A percentile compares a stretch with the other conserved stretches of the same genome.
Conservation (phyloP, 2,888 invertebrate species). For the Euzophera pinguis region DNA sequence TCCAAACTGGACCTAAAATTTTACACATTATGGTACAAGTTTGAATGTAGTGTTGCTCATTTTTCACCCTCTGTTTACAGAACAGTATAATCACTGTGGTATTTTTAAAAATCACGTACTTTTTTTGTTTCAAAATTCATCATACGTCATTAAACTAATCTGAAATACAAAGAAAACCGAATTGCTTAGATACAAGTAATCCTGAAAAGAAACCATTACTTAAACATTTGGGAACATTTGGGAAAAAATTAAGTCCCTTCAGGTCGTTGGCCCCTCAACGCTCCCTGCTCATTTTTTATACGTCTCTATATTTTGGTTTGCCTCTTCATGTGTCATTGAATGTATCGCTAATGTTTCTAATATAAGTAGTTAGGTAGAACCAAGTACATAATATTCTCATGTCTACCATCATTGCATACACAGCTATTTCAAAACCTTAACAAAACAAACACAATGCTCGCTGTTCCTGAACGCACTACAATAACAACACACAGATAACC, state of each 20-base stretch:
- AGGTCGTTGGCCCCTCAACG: no score
- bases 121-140: constrained; percentile 22
- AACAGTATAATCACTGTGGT: constrained; percentile 39
- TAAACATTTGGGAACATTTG: background rate
- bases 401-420: constrained; percentile 14
- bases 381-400: background rate
- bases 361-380: no score
- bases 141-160: background rate
- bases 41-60: constrained; percentile 28
- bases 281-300: no score
- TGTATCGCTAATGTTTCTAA: no score
- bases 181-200: no score
- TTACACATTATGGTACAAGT: constrained; percentile 23
- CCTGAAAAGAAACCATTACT: no score
- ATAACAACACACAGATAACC: constrained; percentile 58
- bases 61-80: constrained; percentile 52
- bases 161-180: no score
- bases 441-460: constrained; percentile 68
- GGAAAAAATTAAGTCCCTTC: no score
- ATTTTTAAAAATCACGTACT: constrained; percentile 32
- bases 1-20: constrained; percentile 24
- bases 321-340: no score
- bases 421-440: constrained; percentile 54
- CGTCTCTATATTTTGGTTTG: no score
- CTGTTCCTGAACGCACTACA: constrained; percentile 52